Evolutionary conservation across 2,888 invertebrate genomes (phyloP), one percentile per base, ranked within the genome.

Genomic region (Tetranychus truncatus): DNA sequence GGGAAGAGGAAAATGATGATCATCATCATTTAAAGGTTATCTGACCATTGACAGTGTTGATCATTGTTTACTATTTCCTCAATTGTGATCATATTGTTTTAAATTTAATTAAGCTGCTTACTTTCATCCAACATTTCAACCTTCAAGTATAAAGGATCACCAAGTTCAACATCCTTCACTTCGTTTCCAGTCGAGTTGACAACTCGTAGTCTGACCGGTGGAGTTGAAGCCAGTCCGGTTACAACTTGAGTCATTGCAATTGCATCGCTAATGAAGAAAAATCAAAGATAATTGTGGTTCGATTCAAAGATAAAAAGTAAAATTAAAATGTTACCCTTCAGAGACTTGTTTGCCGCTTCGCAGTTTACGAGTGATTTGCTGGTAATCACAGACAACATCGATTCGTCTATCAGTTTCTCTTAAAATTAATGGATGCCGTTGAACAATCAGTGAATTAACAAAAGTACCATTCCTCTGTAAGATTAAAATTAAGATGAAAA

Each of bases 311-410:
- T 55, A 1, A 55, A 55, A 55, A 1, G 1, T 1, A 24, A 6
- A 1, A 55, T 55, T 6, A 18, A 77, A 34, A 3, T 34, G 78
- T 75, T 76, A 78, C 78, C 75, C 78, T 74, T 78, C 79, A 7
- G 75, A 72, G 7, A 79, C 77, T 73, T 79, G 77, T 74, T 79
- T 79, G 67, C 79, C 79, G 34, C 78, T 77, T 75, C 78, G 74
- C n/a, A 79, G 75, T 73, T 78, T 77, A 21, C 77, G 66, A 9
- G 21, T 69, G 20, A 69, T 24, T 69, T 78, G 77, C 45, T 79
- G 78, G 44, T 79, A 79, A 72, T 79, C 79, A 66, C 79, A 79
- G n/a, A 78, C 78, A 2, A 79, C 78, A 65, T 79, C 78, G 66
- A 79, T 78, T 72, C 79, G 75, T 34, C 79, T 73, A 75, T 79